Evolutionary conservation across 2,888 invertebrate species (phyloP).

Genomic region (Argyresthia albistria): DNA sequence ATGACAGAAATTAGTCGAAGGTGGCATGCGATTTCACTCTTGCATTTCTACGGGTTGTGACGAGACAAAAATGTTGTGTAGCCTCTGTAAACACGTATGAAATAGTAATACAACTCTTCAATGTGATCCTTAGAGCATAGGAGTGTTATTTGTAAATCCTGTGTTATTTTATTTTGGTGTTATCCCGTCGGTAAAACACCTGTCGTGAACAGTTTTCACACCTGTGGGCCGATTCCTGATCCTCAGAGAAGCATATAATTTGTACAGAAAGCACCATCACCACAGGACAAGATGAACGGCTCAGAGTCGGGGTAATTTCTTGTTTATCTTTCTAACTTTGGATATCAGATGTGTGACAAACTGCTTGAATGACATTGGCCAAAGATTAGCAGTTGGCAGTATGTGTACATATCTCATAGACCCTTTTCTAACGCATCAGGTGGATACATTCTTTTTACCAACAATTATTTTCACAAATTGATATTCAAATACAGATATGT

Average conservation of each 20-base stretch:
- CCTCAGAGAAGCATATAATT: constrained; percentile 20
- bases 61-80: constrained; percentile 55
- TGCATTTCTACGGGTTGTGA: constrained; percentile 67
- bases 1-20: constrained; percentile 55
- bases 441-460: too few relatives aligned
- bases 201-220: constrained; percentile 32
- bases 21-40: constrained; percentile 64
- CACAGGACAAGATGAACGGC: constrained; percentile 76
- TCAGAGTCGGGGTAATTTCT: constrained; percentile 83
- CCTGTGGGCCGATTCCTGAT: constrained; percentile 25
- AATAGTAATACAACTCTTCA: constrained; percentile 42
- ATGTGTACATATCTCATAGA: too few relatives aligned
- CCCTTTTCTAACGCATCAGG: too few relatives aligned
- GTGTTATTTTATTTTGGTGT: constrained; percentile 32
- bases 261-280: background rate
- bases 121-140: constrained; percentile 45
- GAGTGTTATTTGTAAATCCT: constrained; percentile 31
- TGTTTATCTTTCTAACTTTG: background rate
- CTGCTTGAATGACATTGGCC: too few relatives aligned
- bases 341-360: too few relatives aligned
- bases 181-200: constrained; percentile 27
- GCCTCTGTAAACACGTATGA: constrained; percentile 37
- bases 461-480: too few relatives aligned
- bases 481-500: too few relatives aligned
- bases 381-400: too few relatives aligned